Evolutionary conservation across 2,113 vertebrate genomes (phyloP), one percentile per base, ranked within the genome.

Genomic region (Girardinichthys multiradiatus): DNA sequence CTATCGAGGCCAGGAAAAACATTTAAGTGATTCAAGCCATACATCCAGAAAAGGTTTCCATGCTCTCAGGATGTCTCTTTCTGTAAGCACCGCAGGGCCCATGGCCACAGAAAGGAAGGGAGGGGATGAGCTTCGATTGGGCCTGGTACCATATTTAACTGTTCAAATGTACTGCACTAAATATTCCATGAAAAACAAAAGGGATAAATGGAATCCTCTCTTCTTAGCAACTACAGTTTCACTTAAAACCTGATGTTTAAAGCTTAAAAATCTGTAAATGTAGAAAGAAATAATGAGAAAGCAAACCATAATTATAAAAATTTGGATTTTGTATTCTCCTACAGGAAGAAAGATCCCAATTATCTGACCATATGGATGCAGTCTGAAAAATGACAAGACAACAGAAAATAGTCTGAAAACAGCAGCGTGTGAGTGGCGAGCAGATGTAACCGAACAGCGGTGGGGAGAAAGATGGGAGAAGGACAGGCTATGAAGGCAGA

Each of bases 1-100:
- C 82, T 60, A 74, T 64, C 5, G 31, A 70, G 64, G 74, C 82
- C 87, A 87, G 80, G 77, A 84, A 83, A 80, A 79, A 89, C 68
- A 77, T 73, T 86, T 64, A 80, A 72, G 66, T 76, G 77, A 86
- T 80, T 79, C 63, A 70, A 83, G 71, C 74, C 77, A 81, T 80
- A 82, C 70, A 86, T 78, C 64, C 75, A 83, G 66, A 72, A 67
- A 54, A 89, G 81, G 61, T 90, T 87, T 91, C 80, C 72, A 86
- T 83, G 66, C 87, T 85, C 83, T 82, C 81, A 76, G 85, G 70
- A 80, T 64, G 63, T 88, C 51, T 88, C 48, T 84, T 69, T 77
- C 58, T 70, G 8, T 61, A 64, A 82, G 73, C 70, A 75, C 82
- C 31, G 58, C 39, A 67, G 64, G 79, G 76, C 72, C 68, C 13